phyloP scores from a whole-genome alignment of 1,140 invertebrate genomes.

The Drosophila yakuba region DNA sequence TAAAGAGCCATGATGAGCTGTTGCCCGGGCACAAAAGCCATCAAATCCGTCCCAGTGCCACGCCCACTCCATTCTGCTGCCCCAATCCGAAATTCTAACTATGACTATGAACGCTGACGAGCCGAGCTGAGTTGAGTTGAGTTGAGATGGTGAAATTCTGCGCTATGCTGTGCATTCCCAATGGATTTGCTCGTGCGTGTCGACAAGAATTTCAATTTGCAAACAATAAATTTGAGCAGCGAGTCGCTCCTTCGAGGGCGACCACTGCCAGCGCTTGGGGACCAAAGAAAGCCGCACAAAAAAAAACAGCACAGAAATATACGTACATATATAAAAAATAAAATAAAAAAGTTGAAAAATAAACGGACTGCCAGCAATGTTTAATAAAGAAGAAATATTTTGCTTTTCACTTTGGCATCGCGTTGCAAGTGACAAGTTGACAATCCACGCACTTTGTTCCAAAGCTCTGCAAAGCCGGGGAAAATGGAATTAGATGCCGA shows the following conservation, averaged over 20 bases:
- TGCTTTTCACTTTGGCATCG: slow-evolving; percentile 62
- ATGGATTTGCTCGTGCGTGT: slow-evolving; percentile 79
- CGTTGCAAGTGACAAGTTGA: slow-evolving; percentile 72
- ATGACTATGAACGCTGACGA: slow-evolving; percentile 55
- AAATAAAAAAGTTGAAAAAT: slow-evolving; percentile 24
- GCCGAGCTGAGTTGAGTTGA: slow-evolving; percentile 8
- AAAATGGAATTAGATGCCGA: slow-evolving; percentile 56
- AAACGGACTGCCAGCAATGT: slow-evolving; percentile 58
- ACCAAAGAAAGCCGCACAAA: slow-evolving; percentile 3
- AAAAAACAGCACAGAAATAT: slow-evolving; percentile 14
- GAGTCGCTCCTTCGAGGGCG: slow-evolving; percentile 55
- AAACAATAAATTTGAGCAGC: slow-evolving; percentile 80
- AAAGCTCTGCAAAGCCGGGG: slow-evolving; percentile 31
- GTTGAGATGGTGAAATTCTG: slow-evolving; percentile 19
- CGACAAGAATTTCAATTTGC: slow-evolving; percentile 82
- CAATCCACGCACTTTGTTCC: slow-evolving; percentile 55
- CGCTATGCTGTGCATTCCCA: slow-evolving; percentile 65
- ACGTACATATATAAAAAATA: not conserved
- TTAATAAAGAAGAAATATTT: slow-evolving; percentile 80
- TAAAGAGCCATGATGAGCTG: slow-evolving; percentile 70
- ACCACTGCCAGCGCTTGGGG: slow-evolving; percentile 18
- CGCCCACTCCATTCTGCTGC: not conserved
- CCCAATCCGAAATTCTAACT: slow-evolving; percentile 19
- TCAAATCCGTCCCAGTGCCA: slow-evolving; percentile 41
- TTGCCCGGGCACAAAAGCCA: slow-evolving; percentile 51